These are phyloP conservation scores for Rhorus exstirpatorius DNA, from an alignment of 2,888 invertebrate genomes.

Conservation along the genomic window DNA sequence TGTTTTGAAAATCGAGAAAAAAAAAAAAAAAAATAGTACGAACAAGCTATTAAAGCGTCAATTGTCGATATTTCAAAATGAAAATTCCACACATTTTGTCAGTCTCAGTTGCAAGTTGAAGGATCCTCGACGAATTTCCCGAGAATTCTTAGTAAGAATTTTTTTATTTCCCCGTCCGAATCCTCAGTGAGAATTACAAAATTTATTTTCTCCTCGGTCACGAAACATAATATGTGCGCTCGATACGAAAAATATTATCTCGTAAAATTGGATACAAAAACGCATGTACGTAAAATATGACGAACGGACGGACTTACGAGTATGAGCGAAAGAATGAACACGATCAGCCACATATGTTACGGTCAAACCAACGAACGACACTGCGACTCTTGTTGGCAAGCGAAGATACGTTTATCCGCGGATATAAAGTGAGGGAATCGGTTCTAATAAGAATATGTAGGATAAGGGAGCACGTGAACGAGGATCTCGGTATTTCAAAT, in stretches of 20 bases:
- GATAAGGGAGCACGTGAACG: slow-evolving; percentile 74
- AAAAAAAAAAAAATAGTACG: not conserved
- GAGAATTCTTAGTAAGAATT: not conserved
- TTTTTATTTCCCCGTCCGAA: too few species aligned
- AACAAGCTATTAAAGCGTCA: not conserved
- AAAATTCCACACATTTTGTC: slow-evolving; percentile 2
- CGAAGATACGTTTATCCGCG: slow-evolving; percentile 67
- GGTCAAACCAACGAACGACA: slow-evolving; percentile 76
- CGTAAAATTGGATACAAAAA: not conserved
- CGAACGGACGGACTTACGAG: slow-evolving; percentile 76
- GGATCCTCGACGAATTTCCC: not conserved
- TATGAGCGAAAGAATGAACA: slow-evolving; percentile 75
- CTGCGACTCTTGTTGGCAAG: slow-evolving; percentile 73
- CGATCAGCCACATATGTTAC: slow-evolving; percentile 79
- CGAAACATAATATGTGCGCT: not conserved
- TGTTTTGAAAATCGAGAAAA: slow-evolving; percentile 3
- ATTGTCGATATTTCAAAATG: slow-evolving; percentile 5
- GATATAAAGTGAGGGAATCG: slow-evolving; percentile 72
- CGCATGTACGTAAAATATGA: not conserved
- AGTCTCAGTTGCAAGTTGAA: not conserved
- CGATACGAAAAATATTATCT: slow-evolving; percentile 30
- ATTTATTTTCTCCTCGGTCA: slow-evolving; percentile 25
- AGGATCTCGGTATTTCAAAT: slow-evolving; percentile 44
- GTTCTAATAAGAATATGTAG: slow-evolving; percentile 77
- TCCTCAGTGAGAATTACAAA: slow-evolving; percentile 20